phyloP scores from a whole-genome alignment of 2,888 invertebrate species.

The Drosophila helvetica region DNA sequence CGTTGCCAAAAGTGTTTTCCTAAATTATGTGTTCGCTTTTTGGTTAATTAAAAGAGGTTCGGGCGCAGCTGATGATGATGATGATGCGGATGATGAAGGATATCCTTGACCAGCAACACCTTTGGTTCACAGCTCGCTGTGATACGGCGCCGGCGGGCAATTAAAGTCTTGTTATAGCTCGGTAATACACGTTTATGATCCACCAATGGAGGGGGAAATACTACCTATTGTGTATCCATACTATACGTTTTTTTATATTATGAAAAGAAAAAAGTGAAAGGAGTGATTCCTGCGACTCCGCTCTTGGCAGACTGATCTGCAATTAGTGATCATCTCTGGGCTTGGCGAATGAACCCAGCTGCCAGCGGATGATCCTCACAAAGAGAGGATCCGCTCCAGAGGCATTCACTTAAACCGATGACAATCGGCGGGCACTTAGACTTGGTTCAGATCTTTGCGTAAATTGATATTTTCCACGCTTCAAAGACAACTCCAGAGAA shows the following conservation, averaged over 20 bases:
- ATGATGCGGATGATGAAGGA: constrained; percentile 34
- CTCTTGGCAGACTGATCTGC: background rate
- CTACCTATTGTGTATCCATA: background rate
- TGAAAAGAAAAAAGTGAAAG: background rate
- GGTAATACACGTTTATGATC: constrained; percentile 43
- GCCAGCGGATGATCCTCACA: constrained; percentile 40
- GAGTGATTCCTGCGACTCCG: background rate
- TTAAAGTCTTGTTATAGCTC: constrained; percentile 61
- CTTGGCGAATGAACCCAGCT: constrained; percentile 20
- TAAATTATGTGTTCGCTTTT: constrained; percentile 75
- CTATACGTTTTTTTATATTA: background rate
- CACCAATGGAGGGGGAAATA: background rate
- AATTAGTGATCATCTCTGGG: constrained; percentile 4
- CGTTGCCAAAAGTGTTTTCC: constrained; percentile 52
- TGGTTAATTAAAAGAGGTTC: constrained; percentile 71
- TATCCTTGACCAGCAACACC: constrained; percentile 69
- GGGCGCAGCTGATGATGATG: constrained; percentile 36
- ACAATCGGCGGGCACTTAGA: constrained; percentile 56
- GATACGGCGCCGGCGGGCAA: constrained; percentile 70
- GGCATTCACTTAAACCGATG: constrained; percentile 66
- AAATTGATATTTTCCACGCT: constrained; percentile 75
- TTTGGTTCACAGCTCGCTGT: constrained; percentile 42
- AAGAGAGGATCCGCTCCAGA: constrained; percentile 56
- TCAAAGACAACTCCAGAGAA: constrained; percentile 15
- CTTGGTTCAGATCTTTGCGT: constrained; percentile 40